Base-by-base conservation (phyloP, 2,888 invertebrate genomes). In the Cryptops parisi region DNA sequence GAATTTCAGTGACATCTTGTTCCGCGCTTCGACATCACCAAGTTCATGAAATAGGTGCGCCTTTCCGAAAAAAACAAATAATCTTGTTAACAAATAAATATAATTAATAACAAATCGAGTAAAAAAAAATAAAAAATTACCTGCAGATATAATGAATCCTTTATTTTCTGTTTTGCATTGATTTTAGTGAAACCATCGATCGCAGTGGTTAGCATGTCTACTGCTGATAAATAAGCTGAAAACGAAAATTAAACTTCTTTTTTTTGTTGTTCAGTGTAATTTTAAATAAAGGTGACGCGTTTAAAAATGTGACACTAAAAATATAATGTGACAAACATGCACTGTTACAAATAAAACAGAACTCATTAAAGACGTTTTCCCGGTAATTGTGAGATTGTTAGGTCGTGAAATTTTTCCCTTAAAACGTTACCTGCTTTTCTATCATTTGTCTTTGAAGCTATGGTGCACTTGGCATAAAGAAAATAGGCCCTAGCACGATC, bases 1-100 rank as follows among this genome's bases (percentile, higher is more conserved):
- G 64, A 84, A 89, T 70, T 85, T 82, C 64, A 82, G 79, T 0
- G 90, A 82, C 65, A 81, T 84, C 61, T 81, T 82, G 68, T 90
- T 89, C 57, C 89, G 76, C 60, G 86, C 80, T 1, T 75, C 72
- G 15, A 74, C 73, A 63, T 79, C 75, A 1, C 82, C 81, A 2
- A 88, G 72, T 59, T 82, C 81, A 63, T 90, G 76, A 63, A 82
- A 86, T 1, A 86, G 72, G 59, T 80, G 76, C 1, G 84, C 81
- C 75, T 24, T 17, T 23, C 61, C n/a, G 76, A 74, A 52, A 57
- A 53, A 55, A 54, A 52, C 48, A 27, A 22, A 40, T 38, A 53
- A 21, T 17, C 22, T 24, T 39, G 33, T 26, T 41, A 12, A 6
- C 21, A 41, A 6, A 41, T 17, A n/a, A 6, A 17, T 47, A 2